These are phyloP conservation scores for Gouania willdenowi DNA, from an alignment of 2,797 vertebrate genomes.

Conservation along the genomic window DNA sequence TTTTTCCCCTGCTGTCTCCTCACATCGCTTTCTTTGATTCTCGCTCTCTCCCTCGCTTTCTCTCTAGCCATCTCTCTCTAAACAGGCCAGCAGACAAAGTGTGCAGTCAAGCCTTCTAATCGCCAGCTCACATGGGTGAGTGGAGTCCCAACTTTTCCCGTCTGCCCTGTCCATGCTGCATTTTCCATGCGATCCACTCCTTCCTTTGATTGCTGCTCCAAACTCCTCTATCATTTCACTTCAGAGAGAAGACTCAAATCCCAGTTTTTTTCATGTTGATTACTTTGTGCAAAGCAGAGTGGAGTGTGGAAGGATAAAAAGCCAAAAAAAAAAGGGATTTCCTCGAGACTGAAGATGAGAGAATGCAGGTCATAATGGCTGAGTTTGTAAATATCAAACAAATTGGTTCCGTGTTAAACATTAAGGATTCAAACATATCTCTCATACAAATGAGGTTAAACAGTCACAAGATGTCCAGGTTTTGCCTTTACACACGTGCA, in stretches of 20 bases:
- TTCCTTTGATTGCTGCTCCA: constrained; percentile 22
- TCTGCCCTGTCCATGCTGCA: constrained; percentile 59
- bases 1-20: constrained; percentile 56
- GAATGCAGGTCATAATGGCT: constrained; percentile 22
- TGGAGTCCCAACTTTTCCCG: constrained; percentile 71
- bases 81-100: constrained; percentile 76
- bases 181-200: constrained; percentile 54
- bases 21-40: constrained; percentile 63
- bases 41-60: constrained; percentile 54
- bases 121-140: constrained; percentile 70
- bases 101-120: constrained; percentile 76
- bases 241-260: neutral
- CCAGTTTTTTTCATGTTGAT: neutral
- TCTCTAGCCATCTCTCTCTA: constrained; percentile 58
- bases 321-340: constrained; percentile 24
- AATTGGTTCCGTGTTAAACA: constrained; percentile 1
- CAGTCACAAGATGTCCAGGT: too few relatives aligned
- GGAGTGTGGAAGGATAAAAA: constrained; percentile 9
- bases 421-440: constrained; percentile 15
- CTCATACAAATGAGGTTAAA: constrained; percentile 31
- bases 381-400: constrained; percentile 34
- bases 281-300: constrained; percentile 15
- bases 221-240: constrained; percentile 23
- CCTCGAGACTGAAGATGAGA: constrained; percentile 24
- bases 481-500: too few relatives aligned